A percentile compares a stretch with the other conserved stretches of the same genome.
These are phyloP conservation scores for Argya squamiceps DNA, from an alignment of 2,797 vertebrate species.

Conservation along the genomic window DNA sequence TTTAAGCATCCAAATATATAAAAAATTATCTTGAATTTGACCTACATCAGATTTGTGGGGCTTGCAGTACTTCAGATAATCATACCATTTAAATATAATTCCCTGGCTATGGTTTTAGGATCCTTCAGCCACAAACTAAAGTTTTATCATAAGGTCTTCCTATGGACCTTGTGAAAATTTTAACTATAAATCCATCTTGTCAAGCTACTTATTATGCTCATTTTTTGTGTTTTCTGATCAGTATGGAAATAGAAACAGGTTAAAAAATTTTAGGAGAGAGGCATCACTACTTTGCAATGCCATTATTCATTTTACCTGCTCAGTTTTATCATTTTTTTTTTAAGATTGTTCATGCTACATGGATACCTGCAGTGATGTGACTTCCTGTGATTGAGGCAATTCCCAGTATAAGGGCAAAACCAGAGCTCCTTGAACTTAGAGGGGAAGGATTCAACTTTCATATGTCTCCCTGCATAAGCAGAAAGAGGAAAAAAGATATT, in stretches of 20 bases:
- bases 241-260: neutral
- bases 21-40: neutral
- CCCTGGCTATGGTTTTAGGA: neutral
- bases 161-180: neutral
- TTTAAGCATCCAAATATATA: neutral
- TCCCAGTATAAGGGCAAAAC: neutral
- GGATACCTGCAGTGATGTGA: neutral
- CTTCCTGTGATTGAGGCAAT: neutral
- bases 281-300: neutral
- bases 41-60: neutral
- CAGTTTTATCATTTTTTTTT: neutral
- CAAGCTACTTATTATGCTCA: neutral
- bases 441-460: neutral
- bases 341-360: neutral
- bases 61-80: neutral
- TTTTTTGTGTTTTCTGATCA: neutral
- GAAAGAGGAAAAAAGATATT: neutral
- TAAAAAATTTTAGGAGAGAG: neutral
- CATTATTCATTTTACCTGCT: neutral
- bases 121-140: neutral
- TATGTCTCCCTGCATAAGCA: neutral
- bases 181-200: neutral
- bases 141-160: neutral
- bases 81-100: neutral
- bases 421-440: neutral